These are phyloP conservation scores for Phalloptychus januarius DNA, from an alignment of 2,797 vertebrate species.

Conservation along the genomic window DNA sequence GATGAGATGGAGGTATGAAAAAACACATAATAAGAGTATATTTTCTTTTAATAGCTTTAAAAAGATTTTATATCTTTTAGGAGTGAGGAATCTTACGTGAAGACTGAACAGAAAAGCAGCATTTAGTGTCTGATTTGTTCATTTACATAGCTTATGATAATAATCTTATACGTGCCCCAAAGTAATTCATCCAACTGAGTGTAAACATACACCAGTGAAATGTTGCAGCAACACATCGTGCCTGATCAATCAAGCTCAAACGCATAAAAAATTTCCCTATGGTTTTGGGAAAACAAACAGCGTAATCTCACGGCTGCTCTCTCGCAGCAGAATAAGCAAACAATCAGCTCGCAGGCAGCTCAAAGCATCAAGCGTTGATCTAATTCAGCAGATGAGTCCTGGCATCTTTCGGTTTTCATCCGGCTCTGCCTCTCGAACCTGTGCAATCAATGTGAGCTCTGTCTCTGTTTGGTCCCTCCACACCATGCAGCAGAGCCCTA, in stretches of 20 bases:
- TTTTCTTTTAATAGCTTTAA: background rate
- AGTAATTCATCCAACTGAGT: constrained; percentile 72
- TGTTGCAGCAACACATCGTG: constrained; percentile 68
- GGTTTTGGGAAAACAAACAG: constrained; percentile 77
- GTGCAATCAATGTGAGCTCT: constrained; percentile 81
- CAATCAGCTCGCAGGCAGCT: constrained; percentile 60
- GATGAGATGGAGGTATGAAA: constrained; percentile 39
- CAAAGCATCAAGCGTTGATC: constrained; percentile 71
- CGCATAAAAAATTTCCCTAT: constrained; percentile 74
- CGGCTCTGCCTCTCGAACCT: constrained; percentile 74
- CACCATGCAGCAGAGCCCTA: constrained; percentile 53
- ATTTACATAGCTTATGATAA: constrained; percentile 73
- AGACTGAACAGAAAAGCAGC: constrained; percentile 61
- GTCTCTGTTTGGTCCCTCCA: constrained; percentile 69
- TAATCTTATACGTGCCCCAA: constrained; percentile 66
- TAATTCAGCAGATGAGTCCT: constrained; percentile 79
- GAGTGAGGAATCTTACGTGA: constrained; percentile 45
- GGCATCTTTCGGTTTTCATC: constrained; percentile 75
- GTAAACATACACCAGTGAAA: constrained; percentile 72
- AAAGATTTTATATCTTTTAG: constrained; percentile 24
- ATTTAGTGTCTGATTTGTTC: constrained; percentile 67
- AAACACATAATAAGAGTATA: constrained; percentile 12
- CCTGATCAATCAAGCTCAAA: constrained; percentile 80
- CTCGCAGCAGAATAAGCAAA: constrained; percentile 69
- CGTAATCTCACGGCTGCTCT: constrained; percentile 72